Base-by-base conservation (phyloP, 2,797 vertebrate genomes). In the Poeciliopsis gracilis region DNA sequence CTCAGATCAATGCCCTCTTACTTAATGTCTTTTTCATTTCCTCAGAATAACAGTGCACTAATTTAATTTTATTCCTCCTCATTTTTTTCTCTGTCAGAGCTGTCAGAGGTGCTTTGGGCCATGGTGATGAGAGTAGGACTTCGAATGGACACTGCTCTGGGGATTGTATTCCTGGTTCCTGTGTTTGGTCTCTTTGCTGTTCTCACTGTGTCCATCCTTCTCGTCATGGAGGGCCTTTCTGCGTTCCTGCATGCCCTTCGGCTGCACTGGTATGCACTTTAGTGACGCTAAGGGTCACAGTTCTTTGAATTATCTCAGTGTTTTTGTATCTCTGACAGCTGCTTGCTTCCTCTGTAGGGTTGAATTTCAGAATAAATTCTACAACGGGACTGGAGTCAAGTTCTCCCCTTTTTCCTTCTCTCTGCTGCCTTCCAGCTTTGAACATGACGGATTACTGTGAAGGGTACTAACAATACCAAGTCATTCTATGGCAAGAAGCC, bases 331-430 rank as follows among this genome's bases (percentile, higher is more conserved):
- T 2, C 67, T 59, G 16, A 38, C 46, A 15, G 18, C 10, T 82
- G 18, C 84, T 83, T 89, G 11, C 83, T 74, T 85, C 43, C 20
- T 86, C 53, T 41, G 85, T 93, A 99, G 98, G 98, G 98, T 99
- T 93, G 98, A 99, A 93, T 99, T 99, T 95, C 98, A 99, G 92
- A 98, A 96, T 94, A 99, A 99, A 86, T 99, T 99, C 95, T 99
- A 99, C 88, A 92, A 94, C 15, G 98, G 98, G 38, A 91, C 94
- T 76, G 98, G 98, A 83, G 93, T 97, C 93, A 99, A 98, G 95
- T 99, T 99, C 91, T 94, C 92, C 16, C 98, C 98, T 41, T 99
- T 99, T 89, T 96, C 96, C 55, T 99, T 99, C 90, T 95, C 96
- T 87, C 95, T 94, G 30, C 79, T 96, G 74, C 94, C 95, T 77